Evolutionary conservation across 2,113 vertebrate species (phyloP).

Genomic region (Melanotaenia duboulayi): DNA sequence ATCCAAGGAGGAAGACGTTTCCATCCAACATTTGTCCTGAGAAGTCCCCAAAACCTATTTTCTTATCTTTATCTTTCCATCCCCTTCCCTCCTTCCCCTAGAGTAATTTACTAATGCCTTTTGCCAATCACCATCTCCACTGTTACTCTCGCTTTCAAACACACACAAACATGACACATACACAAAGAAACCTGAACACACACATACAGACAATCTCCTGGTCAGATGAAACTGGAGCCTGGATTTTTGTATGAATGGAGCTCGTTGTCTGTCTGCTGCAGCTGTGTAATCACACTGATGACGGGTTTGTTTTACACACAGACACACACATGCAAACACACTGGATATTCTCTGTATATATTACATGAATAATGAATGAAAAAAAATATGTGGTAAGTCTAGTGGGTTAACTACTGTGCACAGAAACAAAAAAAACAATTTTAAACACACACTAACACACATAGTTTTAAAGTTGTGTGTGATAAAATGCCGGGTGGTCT

Average conservation of each 20-base stretch:
- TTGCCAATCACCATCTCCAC: not conserved
- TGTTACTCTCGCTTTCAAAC: conserved; percentile 1
- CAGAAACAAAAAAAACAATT: not conserved
- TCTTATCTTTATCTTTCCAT: conserved; percentile 18
- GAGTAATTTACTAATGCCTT: conserved; percentile 24
- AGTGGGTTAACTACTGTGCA: not conserved
- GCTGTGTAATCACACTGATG: conserved; percentile 78
- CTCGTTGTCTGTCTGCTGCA: conserved; percentile 70
- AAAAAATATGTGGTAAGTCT: conserved; percentile 3
- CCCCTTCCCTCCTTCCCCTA: not conserved
- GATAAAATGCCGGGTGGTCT: conserved; percentile 66
- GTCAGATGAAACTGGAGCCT: conserved; percentile 73
- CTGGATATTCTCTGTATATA: conserved; percentile 13
- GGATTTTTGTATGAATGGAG: conserved; percentile 71
- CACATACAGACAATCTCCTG: conserved; percentile 41
- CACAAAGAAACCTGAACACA: conserved; percentile 29
- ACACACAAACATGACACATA: not conserved
- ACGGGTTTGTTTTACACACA: conserved; percentile 57
- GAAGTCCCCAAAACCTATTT: not conserved
- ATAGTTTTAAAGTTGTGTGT: conserved; percentile 7
- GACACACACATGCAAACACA: conserved; percentile 11
- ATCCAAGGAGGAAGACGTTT: conserved; percentile 3
- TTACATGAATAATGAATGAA: conserved; percentile 27
- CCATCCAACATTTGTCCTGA: conserved; percentile 1
- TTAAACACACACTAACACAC: not conserved